Evolutionary conservation across 2,113 vertebrate species (phyloP).

Genomic region (Odocoileus virginianus): DNA sequence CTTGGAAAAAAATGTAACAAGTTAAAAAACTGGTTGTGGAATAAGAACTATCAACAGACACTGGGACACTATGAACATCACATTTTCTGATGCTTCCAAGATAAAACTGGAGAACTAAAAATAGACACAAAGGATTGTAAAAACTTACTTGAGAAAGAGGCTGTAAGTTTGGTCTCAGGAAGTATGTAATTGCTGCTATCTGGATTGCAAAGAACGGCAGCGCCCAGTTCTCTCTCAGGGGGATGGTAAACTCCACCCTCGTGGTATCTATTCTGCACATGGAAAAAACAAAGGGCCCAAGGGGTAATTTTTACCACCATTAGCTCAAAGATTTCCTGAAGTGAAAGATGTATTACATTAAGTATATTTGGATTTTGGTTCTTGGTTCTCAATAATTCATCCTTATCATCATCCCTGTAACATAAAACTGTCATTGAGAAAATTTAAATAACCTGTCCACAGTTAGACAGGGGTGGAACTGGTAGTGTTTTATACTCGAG

Average conservation of each 20-base stretch:
- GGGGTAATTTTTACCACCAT: background rate
- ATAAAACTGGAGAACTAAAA: background rate
- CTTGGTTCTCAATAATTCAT: background rate
- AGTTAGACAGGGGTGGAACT: background rate
- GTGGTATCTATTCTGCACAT: constrained; percentile 92
- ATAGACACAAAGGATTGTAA: background rate
- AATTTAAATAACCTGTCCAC: no score
- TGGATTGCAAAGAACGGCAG: constrained; percentile 95
- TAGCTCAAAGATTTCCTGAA: background rate
- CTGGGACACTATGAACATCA: background rate
- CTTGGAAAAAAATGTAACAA: constrained; percentile 25
- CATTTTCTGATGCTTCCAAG: background rate
- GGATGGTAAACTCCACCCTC: constrained; percentile 97
- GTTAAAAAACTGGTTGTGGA: background rate
- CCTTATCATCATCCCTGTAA: no score
- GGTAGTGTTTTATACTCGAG: background rate
- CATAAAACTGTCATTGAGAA: background rate
- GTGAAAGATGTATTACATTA: background rate
- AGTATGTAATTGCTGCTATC: constrained; percentile 90
- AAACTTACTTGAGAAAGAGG: constrained; percentile 86
- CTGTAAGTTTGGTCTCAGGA: constrained; percentile 86
- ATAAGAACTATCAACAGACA: background rate
- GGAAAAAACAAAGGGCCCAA: constrained; percentile 30
- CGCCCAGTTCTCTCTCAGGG: constrained; percentile 98
- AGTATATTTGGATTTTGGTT: background rate